Evolutionary conservation across 2,797 vertebrate species (phyloP), one percentile per base, ranked within the genome.

Genomic region (Neostethus bicornis): DNA sequence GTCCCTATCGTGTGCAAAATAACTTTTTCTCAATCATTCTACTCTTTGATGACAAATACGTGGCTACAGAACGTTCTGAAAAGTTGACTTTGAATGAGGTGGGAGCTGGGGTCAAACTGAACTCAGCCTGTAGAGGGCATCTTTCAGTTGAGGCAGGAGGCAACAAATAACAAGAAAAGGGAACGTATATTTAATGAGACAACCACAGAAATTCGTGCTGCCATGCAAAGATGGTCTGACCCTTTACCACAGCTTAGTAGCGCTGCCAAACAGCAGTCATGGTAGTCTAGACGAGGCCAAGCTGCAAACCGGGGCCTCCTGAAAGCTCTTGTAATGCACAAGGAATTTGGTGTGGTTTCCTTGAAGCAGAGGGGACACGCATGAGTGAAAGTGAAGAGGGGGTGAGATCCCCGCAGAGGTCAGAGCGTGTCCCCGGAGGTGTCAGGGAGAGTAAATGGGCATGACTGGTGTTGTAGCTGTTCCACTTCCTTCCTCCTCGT

Each of bases 141-240:
- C 67, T 82, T 73, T 82, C 71, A 73, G 77, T 67, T 14, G 51
- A 63, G 32, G 44, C 49, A 17, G 47, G 46, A 26, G 61, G 57
- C 72, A 80, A 74, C 72, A 79, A 46, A 73, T 67, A 77, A 54
- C 57, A 37, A 16, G 53, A 74, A 75, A 78, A 72, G 83, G 78
- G 85, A 88, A 85, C 73, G 45, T 73, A 72, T 61, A 78, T 81
- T 83, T 84, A 82, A 84, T 80, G 75, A 83, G 73, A 84, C 79
- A 67, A 68, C 81, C 73, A 25, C 63, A 49, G 66, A 74, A 70
- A 75, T 76, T 79, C 76, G 51, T 20, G 46, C 79, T 50, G 77
- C 79, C 73, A 57, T n/a, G 70, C 70, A 79, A 80, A 80, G 70
- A 29, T 70, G 77, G 75, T 53, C 75, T 70, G 73, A 83, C 77